These are phyloP conservation scores for Tipula unca DNA, from an alignment of 2,888 invertebrate species.

Conservation along the genomic window DNA sequence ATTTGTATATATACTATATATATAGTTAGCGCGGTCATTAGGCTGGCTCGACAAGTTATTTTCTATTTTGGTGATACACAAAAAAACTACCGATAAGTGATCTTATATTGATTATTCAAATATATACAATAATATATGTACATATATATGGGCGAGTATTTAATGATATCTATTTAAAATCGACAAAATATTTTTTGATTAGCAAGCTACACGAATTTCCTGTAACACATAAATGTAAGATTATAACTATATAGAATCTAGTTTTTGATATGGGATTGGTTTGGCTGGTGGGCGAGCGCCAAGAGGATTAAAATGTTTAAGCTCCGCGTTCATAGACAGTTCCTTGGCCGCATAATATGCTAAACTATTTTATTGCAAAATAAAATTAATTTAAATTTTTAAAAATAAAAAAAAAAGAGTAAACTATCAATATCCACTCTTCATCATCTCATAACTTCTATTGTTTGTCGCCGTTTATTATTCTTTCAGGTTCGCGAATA, in stretches of 20 bases:
- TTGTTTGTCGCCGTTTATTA: background rate
- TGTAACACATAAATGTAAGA: background rate
- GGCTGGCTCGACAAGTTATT: background rate
- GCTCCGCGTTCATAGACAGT: background rate
- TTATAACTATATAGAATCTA: background rate
- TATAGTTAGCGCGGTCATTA: background rate
- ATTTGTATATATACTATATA: background rate
- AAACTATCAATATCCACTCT: slow-evolving; percentile 3
- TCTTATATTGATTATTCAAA: background rate
- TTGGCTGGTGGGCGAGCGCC: background rate
- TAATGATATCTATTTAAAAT: background rate
- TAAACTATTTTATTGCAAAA: background rate
- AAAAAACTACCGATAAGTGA: background rate
- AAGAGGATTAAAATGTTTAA: background rate
- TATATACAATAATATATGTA: no score
- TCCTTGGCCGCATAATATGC: background rate
- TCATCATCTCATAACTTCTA: background rate
- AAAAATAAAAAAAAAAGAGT: background rate
- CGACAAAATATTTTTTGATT: background rate
- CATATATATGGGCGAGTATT: background rate
- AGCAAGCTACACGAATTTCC: background rate
- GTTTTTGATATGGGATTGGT: background rate
- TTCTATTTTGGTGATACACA: background rate
- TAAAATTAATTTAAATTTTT: background rate
- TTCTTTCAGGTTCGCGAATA: background rate